Evolutionary conservation across 2,888 invertebrate genomes (phyloP), one percentile per base, ranked within the genome.

Genomic region (Limnephilus auricula): DNA sequence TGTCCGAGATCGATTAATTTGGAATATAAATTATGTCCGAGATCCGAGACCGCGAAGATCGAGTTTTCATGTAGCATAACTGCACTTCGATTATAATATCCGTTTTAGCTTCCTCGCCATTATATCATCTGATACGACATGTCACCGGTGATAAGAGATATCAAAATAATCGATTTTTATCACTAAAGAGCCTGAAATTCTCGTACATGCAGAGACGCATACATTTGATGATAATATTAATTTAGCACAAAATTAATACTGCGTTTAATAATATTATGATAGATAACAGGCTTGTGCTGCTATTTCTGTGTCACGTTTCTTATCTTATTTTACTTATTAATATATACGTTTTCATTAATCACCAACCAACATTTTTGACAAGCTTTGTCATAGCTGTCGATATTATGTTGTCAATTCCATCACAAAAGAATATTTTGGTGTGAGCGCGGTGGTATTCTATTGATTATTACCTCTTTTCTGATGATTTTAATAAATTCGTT

Each of bases 361-460:
- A 45, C 84, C 40, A 25, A 85, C 85, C 84, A 30, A 85, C 30
- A 45, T n/a, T 65, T 65, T n/a, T 85, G 85, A 85, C 85, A 85
- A 2, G 40, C 85, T 40, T 45, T 85, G 45, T 85, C 85, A 45
- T n/a, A 45, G 30, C 85, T 65, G 65, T 25, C 65, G 65, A 65
- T 25, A 65, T 65, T 25, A 65, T 65, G 65, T 25, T 65, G 65
- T 65, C 65, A n/a, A 65, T 25, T 65, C 9, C 65, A 25, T 65
- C 65, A n/a, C n/a, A 65, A n/a, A 65, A 65, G 25, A n/a, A 65
- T 25, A 65, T n/a, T 25, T 25, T 25, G 6, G 65, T 9, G 25
- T n/a, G 25, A 65, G 65, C 25, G 65, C 50, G 65, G 25, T 9
- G 25, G 25, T 25, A n/a, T 65, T 65, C 65, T n/a, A 2, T 25